Conservation (phyloP, 2,113 vertebrate genomes). For the Apaloderma vittatum region DNA sequence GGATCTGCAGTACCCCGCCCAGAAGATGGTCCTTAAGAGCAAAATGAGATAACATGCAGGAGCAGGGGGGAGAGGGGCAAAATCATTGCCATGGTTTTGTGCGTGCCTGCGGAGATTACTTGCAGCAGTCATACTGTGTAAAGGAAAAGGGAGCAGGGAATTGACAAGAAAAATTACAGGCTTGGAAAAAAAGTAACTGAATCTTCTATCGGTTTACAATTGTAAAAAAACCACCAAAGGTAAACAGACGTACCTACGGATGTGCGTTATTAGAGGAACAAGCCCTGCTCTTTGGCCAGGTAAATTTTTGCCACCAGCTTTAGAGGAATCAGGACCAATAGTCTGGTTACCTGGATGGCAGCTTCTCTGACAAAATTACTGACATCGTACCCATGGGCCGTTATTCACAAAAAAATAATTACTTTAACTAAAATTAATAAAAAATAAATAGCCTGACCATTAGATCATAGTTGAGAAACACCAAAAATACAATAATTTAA, state of each 20-base stretch:
- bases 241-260: background rate
- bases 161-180: background rate
- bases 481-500: background rate
- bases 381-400: background rate
- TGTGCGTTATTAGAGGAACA: background rate
- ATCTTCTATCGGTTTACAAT: background rate
- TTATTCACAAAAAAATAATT: background rate
- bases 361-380: background rate
- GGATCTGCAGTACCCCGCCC: slow-evolving; percentile 21
- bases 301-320: background rate
- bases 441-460: background rate
- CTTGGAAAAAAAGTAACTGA: background rate
- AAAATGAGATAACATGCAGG: background rate
- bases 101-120: background rate
- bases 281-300: background rate
- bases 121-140: background rate
- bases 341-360: background rate
- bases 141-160: background rate
- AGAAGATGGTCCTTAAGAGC: slow-evolving; percentile 42
- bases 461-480: background rate
- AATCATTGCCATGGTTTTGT: background rate
- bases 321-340: background rate
- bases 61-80: background rate
- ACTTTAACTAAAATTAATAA: background rate
- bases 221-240: background rate